Evolutionary conservation across 2,113 vertebrate genomes (phyloP).

Genomic region (Odocoileus hemionus): DNA sequence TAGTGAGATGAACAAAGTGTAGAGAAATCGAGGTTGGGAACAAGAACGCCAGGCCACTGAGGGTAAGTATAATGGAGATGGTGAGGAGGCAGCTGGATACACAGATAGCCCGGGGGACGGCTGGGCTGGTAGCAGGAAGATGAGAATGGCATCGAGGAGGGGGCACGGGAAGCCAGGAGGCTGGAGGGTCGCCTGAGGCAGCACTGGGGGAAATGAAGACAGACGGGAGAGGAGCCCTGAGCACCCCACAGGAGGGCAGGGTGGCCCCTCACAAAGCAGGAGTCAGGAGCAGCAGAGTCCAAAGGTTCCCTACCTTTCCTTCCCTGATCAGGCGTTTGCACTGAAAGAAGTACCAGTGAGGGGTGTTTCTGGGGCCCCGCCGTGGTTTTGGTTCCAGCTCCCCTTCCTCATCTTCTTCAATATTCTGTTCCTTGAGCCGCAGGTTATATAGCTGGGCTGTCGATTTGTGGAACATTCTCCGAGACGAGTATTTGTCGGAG

Average conservation of each 20-base stretch:
- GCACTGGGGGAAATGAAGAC: not conserved
- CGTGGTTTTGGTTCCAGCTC: slow-evolving; percentile 45
- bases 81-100: not conserved
- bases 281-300: not conserved
- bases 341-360: slow-evolving; percentile 92
- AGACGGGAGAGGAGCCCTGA: not conserved
- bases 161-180: not conserved
- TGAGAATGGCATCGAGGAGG: not conserved
- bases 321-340: slow-evolving; percentile 90
- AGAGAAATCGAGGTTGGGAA: not conserved
- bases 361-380: slow-evolving; percentile 81
- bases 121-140: not conserved
- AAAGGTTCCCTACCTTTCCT: slow-evolving; percentile 83
- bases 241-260: not conserved
- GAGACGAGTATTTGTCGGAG: slow-evolving; percentile 76
- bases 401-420: slow-evolving; percentile 60
- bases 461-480: slow-evolving; percentile 84
- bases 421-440: slow-evolving; percentile 42
- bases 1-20: not conserved
- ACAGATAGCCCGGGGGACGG: not conserved
- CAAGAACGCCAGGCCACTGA: not conserved
- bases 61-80: not conserved
- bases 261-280: not conserved
- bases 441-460: slow-evolving; percentile 77
- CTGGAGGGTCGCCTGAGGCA: not conserved